Evolutionary conservation across 1,140 invertebrate genomes (phyloP), one percentile per base, ranked within the genome.

Genomic region (Hermetia illucens): DNA sequence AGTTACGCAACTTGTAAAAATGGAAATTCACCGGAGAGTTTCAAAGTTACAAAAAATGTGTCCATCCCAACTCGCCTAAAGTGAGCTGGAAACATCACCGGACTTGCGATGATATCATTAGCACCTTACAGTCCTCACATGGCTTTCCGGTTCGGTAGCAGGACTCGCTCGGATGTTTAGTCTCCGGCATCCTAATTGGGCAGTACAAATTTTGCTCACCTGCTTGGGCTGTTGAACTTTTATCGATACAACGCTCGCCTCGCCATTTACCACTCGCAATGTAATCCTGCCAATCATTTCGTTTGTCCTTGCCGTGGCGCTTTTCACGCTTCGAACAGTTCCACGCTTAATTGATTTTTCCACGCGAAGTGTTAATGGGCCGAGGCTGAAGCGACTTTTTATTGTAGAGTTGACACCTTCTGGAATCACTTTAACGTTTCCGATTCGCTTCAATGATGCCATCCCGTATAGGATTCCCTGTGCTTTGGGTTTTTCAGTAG

Each of bases 151-250:
- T n/a, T n/a, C n/a, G n/a, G n/a, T n/a, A n/a, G n/a, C n/a, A n/a
- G n/a, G n/a, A n/a, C n/a, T n/a, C n/a, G n/a, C n/a, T n/a, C n/a
- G n/a, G n/a, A n/a, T n/a, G n/a, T n/a, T n/a, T n/a, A n/a, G n/a
- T n/a, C n/a, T n/a, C n/a, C n/a, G n/a, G n/a, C n/a, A n/a, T n/a
- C n/a, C n/a, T n/a, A n/a, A n/a, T n/a, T n/a, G n/a, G n/a, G n/a
- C n/a, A n/a, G n/a, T n/a, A n/a, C n/a, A n/a, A n/a, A n/a, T n/a
- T n/a, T n/a, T n/a, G n/a, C n/a, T n/a, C 66, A 85, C 82, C 70
- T 87, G 82, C 67, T 83, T 86, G 3, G 83, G 83, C 51, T 86
- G 82, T 33, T 82, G 66, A 36, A 87, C 83, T 48, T 76, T 78
- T 43, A 87, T 86, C 10, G 79, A 81, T 55, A 85, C 79, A 16